A percentile compares a stretch with the other conserved stretches of the same genome.
Conservation (phyloP, 2,797 vertebrate genomes). For the Enteromius paludinosus region DNA sequence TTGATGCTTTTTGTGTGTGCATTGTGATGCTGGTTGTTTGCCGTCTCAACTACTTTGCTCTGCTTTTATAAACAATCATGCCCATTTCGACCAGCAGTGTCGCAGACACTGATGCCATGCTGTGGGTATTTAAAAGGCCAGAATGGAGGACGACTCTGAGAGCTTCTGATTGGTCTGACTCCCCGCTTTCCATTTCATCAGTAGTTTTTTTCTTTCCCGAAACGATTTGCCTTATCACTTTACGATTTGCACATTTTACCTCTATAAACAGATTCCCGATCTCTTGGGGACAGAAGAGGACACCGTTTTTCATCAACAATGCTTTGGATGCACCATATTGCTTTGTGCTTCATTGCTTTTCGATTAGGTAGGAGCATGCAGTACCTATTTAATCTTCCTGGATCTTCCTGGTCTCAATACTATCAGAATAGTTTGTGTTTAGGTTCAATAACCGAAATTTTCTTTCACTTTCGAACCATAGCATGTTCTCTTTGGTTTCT, state of each 20-base stretch:
- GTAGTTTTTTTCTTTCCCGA: conserved; percentile 10
- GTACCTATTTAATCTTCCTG: conserved; percentile 41
- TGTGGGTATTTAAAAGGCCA: background rate
- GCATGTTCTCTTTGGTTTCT: conserved; percentile 26
- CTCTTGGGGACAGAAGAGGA: background rate
- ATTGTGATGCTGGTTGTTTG: conserved; percentile 34
- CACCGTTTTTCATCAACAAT: background rate
- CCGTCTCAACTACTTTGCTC: conserved; percentile 29
- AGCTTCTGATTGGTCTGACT: conserved; percentile 5
- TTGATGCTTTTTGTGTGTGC: conserved; percentile 39
- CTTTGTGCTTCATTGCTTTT: conserved; percentile 41
- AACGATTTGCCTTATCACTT: conserved; percentile 44
- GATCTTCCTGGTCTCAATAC: background rate
- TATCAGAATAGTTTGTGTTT: conserved; percentile 16
- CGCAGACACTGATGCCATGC: background rate
- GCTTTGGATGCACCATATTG: conserved; percentile 30
- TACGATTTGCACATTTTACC: conserved; percentile 36
- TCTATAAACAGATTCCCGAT: conserved; percentile 1
- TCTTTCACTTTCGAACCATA: background rate
- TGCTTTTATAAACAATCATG: conserved; percentile 41
- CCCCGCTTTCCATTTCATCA: background rate
- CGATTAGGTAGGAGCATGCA: conserved; percentile 46
- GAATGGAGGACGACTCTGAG: background rate
- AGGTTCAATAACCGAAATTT: background rate
- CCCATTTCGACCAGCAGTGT: conserved; percentile 12